phyloP scores from a whole-genome alignment of 2,888 invertebrate species.

The Phymatocera aterrima region DNA sequence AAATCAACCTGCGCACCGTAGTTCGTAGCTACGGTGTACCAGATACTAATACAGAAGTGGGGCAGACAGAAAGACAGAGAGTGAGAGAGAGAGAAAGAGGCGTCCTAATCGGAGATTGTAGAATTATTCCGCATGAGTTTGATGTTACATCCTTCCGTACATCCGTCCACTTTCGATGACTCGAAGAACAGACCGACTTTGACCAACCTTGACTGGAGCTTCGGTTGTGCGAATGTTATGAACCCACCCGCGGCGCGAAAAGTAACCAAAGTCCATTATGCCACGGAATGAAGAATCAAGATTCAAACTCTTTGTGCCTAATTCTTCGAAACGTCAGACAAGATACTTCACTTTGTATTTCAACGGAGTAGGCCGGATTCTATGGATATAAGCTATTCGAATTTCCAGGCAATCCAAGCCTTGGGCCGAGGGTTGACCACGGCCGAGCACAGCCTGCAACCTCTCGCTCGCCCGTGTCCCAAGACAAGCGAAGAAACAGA shows the following conservation, averaged over 20 bases:
- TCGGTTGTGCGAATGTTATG: constrained; percentile 5
- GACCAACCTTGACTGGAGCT: constrained; percentile 13
- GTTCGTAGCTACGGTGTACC: background rate
- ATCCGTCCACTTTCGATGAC: background rate
- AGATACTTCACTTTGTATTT: constrained; percentile 40
- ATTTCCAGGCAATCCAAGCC: constrained; percentile 40
- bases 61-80: background rate
- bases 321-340: constrained; percentile 41
- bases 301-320: constrained; percentile 32
- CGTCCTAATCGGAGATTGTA: no score
- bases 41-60: background rate
- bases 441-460: background rate
- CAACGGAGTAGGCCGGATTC: background rate
- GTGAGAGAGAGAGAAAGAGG: no score
- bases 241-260: constrained; percentile 12
- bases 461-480: constrained; percentile 40
- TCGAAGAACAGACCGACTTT: constrained; percentile 1
- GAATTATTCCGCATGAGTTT: no score
- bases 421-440: constrained; percentile 37
- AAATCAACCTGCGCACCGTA: constrained; percentile 1
- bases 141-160: no score
- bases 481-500: constrained; percentile 46
- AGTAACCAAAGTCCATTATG: constrained; percentile 19
- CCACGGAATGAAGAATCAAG: constrained; percentile 18
- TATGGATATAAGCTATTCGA: constrained; percentile 38